Evolutionary conservation across 2,113 vertebrate genomes (phyloP).

Genomic region (Pica pica): DNA sequence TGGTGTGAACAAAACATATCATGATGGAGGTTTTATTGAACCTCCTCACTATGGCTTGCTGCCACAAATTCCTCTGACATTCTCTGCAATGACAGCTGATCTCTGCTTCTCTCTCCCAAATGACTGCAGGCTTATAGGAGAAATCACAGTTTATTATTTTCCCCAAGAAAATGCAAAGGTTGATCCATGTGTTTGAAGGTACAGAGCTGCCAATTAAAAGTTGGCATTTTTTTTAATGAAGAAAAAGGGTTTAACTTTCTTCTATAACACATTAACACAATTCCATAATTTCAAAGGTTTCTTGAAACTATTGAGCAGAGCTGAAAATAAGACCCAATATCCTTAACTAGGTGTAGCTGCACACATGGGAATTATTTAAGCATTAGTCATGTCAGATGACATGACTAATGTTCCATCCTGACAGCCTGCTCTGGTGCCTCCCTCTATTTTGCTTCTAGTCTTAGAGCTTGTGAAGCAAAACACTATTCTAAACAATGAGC

Average conservation of each 20-base stretch:
- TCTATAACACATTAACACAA: neutral
- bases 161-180: neutral
- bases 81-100: slow-evolving; percentile 3
- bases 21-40: neutral
- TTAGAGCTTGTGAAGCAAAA: neutral
- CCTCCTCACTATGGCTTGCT: neutral
- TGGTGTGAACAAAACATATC: neutral
- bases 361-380: slow-evolving; percentile 3
- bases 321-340: neutral
- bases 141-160: neutral
- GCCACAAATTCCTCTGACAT: neutral
- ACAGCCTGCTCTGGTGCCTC: neutral
- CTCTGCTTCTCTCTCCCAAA: neutral
- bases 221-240: neutral
- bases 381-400: neutral
- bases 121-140: neutral
- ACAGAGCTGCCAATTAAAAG: neutral
- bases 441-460: neutral
- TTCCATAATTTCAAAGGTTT: neutral
- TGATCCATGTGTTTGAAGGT: neutral
- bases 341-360: neutral
- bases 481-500: neutral
- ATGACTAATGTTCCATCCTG: neutral
- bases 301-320: neutral
- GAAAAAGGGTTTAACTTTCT: neutral